These are phyloP conservation scores for Lepidonotus clava DNA, from an alignment of 2,888 invertebrate genomes.

Conservation along the genomic window DNA sequence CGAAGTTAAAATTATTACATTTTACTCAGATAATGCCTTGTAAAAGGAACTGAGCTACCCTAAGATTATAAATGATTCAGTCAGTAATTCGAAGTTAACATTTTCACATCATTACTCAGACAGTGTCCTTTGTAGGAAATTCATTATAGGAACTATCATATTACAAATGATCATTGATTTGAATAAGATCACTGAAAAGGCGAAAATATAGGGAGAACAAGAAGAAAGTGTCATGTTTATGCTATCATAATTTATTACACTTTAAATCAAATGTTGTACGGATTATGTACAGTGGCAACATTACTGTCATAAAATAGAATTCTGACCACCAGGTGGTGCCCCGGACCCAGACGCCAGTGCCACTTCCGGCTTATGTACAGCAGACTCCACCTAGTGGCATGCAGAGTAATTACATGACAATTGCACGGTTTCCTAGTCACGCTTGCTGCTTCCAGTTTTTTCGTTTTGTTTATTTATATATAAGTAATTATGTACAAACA, in stretches of 20 bases:
- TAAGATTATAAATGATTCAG: too few species aligned
- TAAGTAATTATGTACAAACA: slow-evolving; percentile 39
- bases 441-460: slow-evolving; percentile 14
- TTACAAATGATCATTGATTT: too few species aligned
- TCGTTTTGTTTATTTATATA: slow-evolving; percentile 37
- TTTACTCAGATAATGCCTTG: too few species aligned
- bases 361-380: slow-evolving; percentile 35
- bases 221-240: neutral
- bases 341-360: neutral
- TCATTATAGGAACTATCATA: too few species aligned
- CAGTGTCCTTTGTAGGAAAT: too few species aligned
- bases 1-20: too few species aligned
- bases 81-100: too few species aligned
- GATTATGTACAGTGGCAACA: slow-evolving; percentile 52
- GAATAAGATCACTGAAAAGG: too few species aligned
- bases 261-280: slow-evolving; percentile 52
- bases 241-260: slow-evolving; percentile 54
- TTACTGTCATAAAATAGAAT: slow-evolving; percentile 53
- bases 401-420: slow-evolving; percentile 50
- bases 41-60: too few species aligned
- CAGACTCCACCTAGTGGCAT: slow-evolving; percentile 22
- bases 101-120: too few species aligned
- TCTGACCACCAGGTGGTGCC: slow-evolving; percentile 26
- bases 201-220: too few species aligned
- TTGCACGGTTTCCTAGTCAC: slow-evolving; percentile 36